phyloP scores from a whole-genome alignment of 2,797 vertebrate species.

The Melanogrammus aeglefinus region DNA sequence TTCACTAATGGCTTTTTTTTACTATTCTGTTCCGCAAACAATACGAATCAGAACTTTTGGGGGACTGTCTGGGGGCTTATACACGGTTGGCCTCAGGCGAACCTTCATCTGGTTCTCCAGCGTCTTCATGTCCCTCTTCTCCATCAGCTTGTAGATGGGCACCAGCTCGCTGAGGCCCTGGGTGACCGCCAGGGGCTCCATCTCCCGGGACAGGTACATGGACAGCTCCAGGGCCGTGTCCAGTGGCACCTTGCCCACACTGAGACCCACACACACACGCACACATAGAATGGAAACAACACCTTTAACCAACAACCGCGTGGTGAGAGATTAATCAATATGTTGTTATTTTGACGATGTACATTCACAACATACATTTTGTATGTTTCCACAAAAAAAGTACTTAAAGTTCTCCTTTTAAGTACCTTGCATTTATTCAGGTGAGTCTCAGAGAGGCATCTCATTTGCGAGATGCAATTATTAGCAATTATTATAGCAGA shows the following conservation, averaged over 20 bases:
- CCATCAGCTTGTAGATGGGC: conserved; percentile 87
- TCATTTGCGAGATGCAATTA: background rate
- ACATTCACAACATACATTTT: background rate
- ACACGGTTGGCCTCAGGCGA: background rate
- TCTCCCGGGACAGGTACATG: conserved; percentile 84
- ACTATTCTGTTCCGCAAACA: too few species aligned
- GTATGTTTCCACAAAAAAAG: too few species aligned
- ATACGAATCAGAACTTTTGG: background rate
- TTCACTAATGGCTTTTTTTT: too few species aligned
- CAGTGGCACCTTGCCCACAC: conserved; percentile 78
- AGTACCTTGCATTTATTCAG: background rate
- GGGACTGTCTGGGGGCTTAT: background rate
- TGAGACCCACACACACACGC: conserved; percentile 43
- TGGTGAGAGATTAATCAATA: background rate
- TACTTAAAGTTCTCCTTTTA: background rate
- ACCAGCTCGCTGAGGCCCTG: conserved; percentile 84
- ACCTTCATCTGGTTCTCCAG: conserved; percentile 83
- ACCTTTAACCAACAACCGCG: background rate
- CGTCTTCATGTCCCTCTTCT: conserved; percentile 81
- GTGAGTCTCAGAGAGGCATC: background rate
- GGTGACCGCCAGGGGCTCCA: conserved; percentile 82
- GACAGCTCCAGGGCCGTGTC: conserved; percentile 86
- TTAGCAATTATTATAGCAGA: background rate
- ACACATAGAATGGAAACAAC: background rate
- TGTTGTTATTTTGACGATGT: background rate